Evolutionary conservation across 2,888 invertebrate genomes (phyloP), one percentile per base, ranked within the genome.

Genomic region (Diarsia brunnea): DNA sequence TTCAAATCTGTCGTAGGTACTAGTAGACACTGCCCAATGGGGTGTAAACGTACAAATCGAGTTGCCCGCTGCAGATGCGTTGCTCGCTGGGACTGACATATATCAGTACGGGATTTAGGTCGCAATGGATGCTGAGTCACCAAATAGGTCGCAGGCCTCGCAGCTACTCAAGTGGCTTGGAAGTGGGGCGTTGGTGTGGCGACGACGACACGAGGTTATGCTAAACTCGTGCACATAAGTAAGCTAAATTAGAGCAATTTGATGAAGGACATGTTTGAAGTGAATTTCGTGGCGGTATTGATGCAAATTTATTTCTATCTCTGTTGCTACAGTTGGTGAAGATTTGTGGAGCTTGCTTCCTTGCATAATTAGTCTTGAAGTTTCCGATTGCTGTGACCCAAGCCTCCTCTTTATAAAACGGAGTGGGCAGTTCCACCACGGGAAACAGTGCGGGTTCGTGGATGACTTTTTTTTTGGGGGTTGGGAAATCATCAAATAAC

Each of bases 21-120:
- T 58, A 78, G 75, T 60, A 88, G 78, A 69, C 77, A 75, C 55
- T 85, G 87, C 89, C 90, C 89, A 91, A 90, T 90, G 89, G 89
- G 82, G 90, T 91, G 90, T 90, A 64, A 89, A 85, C 85, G 87
- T 88, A 90, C 88, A 91, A 92, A 91, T 92, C 87, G 87, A 84
- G 86, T 87, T 91, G 92, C 83, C 85, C 69, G 87, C 72, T 89
- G 90, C 92, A 91, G 92, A 90, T 88, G 90, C 88, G 89, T 90
- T 83, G 84, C 83, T 85, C 84, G 65, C 89, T 92, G 92, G 82
- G 65, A 78, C 86, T 87, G 92, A 92, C 91, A 90, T 91, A 91
- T 91, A 91, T 89, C 91, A 89, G 84, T 82, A 79, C 69, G 87
- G 81, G 86, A 92, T 92, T 88, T 91, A 92, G 92, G 92, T 92